These are phyloP conservation scores for Donacobius atricapilla DNA, from an alignment of 2,113 vertebrate genomes.

Conservation along the genomic window DNA sequence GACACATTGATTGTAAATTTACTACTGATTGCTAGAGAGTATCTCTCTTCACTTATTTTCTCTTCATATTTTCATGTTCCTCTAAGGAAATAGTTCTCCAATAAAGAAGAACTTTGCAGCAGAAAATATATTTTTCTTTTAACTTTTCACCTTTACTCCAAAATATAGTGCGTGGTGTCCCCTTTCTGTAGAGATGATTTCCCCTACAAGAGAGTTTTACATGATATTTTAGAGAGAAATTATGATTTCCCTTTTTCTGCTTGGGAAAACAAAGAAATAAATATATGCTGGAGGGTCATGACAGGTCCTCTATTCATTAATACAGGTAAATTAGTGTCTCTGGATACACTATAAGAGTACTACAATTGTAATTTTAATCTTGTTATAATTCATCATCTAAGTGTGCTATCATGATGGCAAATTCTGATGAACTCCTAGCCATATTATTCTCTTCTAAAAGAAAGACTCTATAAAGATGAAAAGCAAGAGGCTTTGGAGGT, in stretches of 20 bases:
- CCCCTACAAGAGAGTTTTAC: not conserved
- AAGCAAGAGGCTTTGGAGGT: not conserved
- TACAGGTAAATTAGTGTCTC: not conserved
- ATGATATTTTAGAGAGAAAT: not conserved
- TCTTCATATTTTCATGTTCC: not conserved
- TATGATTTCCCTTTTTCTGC: not conserved
- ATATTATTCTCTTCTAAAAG: not conserved
- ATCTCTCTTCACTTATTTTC: not conserved
- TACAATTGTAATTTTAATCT: not conserved
- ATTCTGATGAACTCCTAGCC: not conserved
- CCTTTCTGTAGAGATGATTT: not conserved
- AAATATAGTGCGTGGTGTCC: not conserved
- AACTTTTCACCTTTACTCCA: not conserved
- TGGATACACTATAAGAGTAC: not conserved
- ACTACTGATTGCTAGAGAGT: not conserved
- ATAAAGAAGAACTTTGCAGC: not conserved
- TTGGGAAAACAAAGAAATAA: not conserved
- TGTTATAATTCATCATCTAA: not conserved
- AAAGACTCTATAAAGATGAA: not conserved
- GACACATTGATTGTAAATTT: not conserved
- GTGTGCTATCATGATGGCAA: not conserved
- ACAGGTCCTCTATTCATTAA: not conserved
- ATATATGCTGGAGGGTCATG: not conserved
- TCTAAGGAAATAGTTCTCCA: not conserved
- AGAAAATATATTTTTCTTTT: not conserved